Conservation (phyloP, 2,888 invertebrate genomes). For the Sarcophaga rosellei region DNA sequence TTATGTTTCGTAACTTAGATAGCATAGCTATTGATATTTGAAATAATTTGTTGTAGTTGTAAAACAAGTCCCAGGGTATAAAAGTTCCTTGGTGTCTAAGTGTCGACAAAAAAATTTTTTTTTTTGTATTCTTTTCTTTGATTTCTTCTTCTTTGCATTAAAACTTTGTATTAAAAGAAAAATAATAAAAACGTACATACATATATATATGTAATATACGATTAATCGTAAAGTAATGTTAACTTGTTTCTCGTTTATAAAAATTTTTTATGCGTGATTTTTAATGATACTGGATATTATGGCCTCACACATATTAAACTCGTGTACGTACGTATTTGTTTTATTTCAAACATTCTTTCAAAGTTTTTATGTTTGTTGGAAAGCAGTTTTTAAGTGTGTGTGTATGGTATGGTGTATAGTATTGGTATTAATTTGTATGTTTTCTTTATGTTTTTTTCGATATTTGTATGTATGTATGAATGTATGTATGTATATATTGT, state of each 20-base stretch:
- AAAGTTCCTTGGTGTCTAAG: no score
- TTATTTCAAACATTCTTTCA: background rate
- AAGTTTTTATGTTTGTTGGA: background rate
- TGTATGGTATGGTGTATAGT: background rate
- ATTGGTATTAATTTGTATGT: slow-evolving; percentile 24
- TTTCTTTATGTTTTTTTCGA: background rate
- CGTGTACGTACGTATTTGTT: slow-evolving; percentile 22
- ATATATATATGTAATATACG: background rate
- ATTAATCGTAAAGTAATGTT: background rate
- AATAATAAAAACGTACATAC: background rate
- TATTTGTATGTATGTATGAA: background rate
- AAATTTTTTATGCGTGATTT: slow-evolving; percentile 47
- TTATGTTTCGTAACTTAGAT: no score
- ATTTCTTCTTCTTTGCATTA: background rate
- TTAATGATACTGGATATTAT: slow-evolving; percentile 56
- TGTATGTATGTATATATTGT: background rate
- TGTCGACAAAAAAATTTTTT: background rate
- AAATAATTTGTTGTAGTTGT: no score
- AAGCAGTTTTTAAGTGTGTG: background rate
- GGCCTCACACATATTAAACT: slow-evolving; percentile 46
- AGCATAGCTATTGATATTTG: no score
- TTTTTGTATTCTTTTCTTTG: background rate
- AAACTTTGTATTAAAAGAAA: background rate
- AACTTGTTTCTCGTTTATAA: background rate
- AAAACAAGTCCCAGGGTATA: background rate